These are phyloP conservation scores for Cephalotes varians DNA, from an alignment of 2,888 invertebrate genomes.

Conservation along the genomic window DNA sequence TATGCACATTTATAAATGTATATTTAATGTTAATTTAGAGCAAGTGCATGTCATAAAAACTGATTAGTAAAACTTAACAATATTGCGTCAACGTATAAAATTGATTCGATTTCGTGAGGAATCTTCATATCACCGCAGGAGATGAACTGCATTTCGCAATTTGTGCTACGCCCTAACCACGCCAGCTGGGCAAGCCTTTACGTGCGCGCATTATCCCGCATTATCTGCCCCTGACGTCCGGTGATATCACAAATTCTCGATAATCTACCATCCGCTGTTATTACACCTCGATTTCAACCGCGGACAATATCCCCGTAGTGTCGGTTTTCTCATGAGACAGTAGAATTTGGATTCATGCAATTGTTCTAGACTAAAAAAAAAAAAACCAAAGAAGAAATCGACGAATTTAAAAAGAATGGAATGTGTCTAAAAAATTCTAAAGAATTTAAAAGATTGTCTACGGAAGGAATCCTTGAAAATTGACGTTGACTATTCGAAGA, in stretches of 20 bases:
- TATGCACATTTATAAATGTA: too few relatives aligned
- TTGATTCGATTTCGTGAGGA: neutral
- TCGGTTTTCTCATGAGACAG: slow-evolving; percentile 1
- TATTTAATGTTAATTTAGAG: neutral
- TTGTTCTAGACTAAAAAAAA: neutral
- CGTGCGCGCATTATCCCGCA: slow-evolving; percentile 37
- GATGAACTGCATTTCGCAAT: slow-evolving; percentile 28
- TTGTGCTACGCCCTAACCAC: slow-evolving; percentile 6
- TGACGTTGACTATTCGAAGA: neutral
- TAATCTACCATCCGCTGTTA: slow-evolving; percentile 24
- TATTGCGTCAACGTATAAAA: neutral
- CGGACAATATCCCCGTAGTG: neutral
- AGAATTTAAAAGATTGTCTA: neutral
- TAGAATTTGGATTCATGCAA: neutral
- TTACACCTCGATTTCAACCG: slow-evolving; percentile 19
- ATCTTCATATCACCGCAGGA: neutral
- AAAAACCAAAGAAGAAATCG: neutral
- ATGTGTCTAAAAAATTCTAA: neutral
- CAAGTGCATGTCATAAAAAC: neutral
- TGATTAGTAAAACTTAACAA: neutral
- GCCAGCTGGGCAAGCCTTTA: slow-evolving; percentile 19
- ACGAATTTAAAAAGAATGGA: neutral
- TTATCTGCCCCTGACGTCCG: slow-evolving; percentile 42
- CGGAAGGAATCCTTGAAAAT: neutral
- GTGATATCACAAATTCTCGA: slow-evolving; percentile 43